Evolutionary conservation across 2,797 vertebrate species (phyloP).

Genomic region (Manis crassicaudata): DNA sequence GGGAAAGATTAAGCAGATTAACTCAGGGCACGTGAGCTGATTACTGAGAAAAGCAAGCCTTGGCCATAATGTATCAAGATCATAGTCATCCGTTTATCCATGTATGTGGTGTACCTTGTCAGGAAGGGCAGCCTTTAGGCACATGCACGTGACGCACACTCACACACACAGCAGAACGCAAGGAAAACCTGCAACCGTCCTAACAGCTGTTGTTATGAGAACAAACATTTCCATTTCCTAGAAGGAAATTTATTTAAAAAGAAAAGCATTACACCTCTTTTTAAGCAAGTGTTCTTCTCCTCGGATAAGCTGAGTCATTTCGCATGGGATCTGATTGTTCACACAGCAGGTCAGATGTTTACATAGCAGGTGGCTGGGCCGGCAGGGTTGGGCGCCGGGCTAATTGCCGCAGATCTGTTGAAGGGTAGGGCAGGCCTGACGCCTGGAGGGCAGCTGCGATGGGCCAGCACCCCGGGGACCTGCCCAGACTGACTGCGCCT

Average conservation of each 20-base stretch:
- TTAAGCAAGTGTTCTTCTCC: not conserved
- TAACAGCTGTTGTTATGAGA: not conserved
- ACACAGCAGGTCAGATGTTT: not conserved
- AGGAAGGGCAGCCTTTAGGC: not conserved
- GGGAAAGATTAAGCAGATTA: not conserved
- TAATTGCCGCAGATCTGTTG: no score
- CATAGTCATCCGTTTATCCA: not conserved
- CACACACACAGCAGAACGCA: not conserved
- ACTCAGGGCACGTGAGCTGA: fast-evolving
- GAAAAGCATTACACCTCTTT: not conserved
- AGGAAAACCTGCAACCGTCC: not conserved
- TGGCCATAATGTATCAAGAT: fast-evolving
- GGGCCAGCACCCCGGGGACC: no score
- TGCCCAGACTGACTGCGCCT: no score
- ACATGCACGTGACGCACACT: fast-evolving
- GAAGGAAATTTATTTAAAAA: not conserved
- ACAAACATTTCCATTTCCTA: not conserved
- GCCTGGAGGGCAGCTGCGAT: no score
- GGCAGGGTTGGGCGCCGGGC: no score
- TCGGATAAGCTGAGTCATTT: not conserved
- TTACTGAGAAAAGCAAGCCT: not conserved
- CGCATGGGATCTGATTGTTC: not conserved
- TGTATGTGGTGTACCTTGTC: no score
- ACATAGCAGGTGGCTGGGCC: not conserved
- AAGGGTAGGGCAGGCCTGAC: no score